Evolutionary conservation across 2,797 vertebrate species (phyloP).

Genomic region (Leuciscus waleckii): DNA sequence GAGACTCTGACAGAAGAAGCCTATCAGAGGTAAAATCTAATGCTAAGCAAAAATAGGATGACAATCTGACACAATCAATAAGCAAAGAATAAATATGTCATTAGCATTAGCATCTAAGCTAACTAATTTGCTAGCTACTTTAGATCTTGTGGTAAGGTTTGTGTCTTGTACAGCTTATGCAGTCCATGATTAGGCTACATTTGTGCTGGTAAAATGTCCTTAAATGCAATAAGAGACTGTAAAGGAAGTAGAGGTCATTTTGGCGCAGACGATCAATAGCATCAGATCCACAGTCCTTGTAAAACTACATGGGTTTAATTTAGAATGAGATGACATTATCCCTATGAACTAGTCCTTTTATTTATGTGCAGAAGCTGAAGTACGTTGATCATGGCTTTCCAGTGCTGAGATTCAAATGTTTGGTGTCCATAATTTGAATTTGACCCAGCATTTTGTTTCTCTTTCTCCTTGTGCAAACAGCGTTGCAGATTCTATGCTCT

Average conservation of each 20-base stretch:
- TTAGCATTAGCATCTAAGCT: conserved; percentile 19
- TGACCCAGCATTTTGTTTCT: conserved; percentile 13
- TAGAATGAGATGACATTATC: conserved; percentile 30
- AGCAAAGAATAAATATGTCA: no score
- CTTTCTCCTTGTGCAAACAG: conserved; percentile 1
- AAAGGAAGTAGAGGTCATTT: conserved; percentile 37
- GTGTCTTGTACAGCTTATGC: background rate
- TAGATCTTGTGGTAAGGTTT: background rate
- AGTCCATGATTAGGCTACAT: background rate
- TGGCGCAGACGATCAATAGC: conserved; percentile 46
- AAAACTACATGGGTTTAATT: conserved; percentile 5
- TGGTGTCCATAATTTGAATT: conserved; percentile 48
- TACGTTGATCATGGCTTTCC: background rate
- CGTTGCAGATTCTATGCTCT: background rate
- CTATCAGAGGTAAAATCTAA: background rate
- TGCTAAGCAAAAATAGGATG: background rate
- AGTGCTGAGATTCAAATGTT: conserved; percentile 57
- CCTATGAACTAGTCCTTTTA: background rate
- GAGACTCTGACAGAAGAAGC: background rate
- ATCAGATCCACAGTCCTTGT: conserved; percentile 27
- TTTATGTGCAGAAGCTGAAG: background rate
- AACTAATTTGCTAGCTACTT: background rate
- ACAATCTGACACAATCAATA: background rate
- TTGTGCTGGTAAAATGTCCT: background rate
- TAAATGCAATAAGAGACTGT: background rate